A percentile compares a stretch with the other conserved stretches of the same genome.
phyloP scores from a whole-genome alignment of 2,113 vertebrate genomes.

The Pteronura brasiliensis region DNA sequence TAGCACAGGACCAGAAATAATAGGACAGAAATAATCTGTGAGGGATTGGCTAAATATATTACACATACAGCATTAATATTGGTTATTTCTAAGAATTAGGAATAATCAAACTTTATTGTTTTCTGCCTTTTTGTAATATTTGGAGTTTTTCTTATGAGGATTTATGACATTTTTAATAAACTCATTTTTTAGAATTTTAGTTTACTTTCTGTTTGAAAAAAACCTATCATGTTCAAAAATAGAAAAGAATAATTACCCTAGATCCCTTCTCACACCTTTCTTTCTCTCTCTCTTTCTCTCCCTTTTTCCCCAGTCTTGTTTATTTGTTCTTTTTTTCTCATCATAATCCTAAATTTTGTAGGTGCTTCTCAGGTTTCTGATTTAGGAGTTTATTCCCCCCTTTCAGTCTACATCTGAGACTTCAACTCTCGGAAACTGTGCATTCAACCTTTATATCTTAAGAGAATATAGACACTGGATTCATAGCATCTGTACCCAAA shows the following conservation, averaged over 20 bases:
- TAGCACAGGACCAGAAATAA: background rate
- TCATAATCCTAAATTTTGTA: background rate
- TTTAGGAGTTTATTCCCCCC: background rate
- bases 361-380: background rate
- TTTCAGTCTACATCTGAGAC: background rate
- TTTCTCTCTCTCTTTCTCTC: background rate
- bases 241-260: background rate
- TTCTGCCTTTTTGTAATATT: background rate
- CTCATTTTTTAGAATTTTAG: background rate
- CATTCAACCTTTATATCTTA: background rate
- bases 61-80: background rate
- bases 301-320: background rate
- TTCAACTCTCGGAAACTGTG: background rate
- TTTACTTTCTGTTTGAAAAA: background rate
- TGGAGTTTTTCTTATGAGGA: background rate
- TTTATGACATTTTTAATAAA: conserved; percentile 14
- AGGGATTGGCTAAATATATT: background rate
- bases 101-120: background rate
- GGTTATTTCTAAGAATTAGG: background rate
- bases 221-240: background rate
- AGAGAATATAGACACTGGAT: background rate
- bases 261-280: background rate
- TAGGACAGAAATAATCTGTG: background rate
- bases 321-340: background rate
- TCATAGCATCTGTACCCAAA: background rate